Base-by-base conservation (phyloP, 2,888 invertebrate species). In the Callyntrura guangdongensis region DNA sequence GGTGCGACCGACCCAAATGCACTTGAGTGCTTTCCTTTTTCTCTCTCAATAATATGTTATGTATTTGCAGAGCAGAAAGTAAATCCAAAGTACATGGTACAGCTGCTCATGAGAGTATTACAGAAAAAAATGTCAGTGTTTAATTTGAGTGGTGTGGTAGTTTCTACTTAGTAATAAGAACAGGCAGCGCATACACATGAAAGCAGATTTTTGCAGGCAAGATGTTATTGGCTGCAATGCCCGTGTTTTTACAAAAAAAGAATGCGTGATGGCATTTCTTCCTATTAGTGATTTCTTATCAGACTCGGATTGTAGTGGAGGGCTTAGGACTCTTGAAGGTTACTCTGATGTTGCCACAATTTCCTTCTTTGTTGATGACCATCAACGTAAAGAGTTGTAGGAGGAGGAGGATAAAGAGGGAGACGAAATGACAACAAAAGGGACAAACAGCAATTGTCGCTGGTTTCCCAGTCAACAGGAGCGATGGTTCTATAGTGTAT, bases 1-100 rank as follows among this genome's bases (percentile, higher is more conserved):
- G 11, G 61, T 74, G 74, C 61, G 59, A 27, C 83, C 83, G 83
- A 89, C 89, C 74, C 83, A 89, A 83, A 74, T 83, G 74, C 47
- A 89, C 74, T 61, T 47, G 83, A 83, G 89, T 89, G 61, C 47
- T 83, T 89, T 83, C 49, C 59, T 27, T 67, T 56, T 88, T 36
- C 36, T 36, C 36, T n/a, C n/a, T n/a, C 36, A 36, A n/a, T n/a
- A 36, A 36, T 36, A 6, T 36, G 36, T 36, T 36, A 6, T 36
- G 2, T 36, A 6, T 36, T 36, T n/a, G n/a, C 2, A 36, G 36
- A 36, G 36, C 36, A 53, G n/a, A 53, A 53, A 14, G 53, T 53
- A 53, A n/a, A 53, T 53, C 12, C 12, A 53, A 53, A 3, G 14
- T 36, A 36, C 36, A 36, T 36, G 36, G 36, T 36, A 36, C 36